A percentile compares a stretch with the other conserved stretches of the same genome.
Evolutionary conservation across 92 coral and sea anemone genomes (phyloP).

Genomic region (Metridium senile): DNA sequence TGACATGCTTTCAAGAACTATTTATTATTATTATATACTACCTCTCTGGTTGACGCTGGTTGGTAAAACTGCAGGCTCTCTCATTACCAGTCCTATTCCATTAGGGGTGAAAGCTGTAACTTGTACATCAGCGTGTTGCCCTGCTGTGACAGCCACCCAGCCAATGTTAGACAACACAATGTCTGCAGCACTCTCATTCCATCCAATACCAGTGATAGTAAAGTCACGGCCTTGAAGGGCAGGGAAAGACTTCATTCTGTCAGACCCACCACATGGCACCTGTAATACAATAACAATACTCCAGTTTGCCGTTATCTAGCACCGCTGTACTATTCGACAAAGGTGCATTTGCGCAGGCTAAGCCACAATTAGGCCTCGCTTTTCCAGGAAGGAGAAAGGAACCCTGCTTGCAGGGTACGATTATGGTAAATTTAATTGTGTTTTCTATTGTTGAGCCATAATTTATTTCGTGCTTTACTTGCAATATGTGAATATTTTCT

Average conservation of each 20-base stretch:
- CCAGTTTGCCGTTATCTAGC: no score
- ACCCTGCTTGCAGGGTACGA: no score
- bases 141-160: slow-evolving; percentile 97
- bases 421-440: no score
- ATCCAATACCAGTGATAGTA: slow-evolving; percentile 74
- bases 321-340: no score
- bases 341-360: no score
- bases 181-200: slow-evolving; percentile 94
- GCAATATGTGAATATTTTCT: no score
- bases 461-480: no score
- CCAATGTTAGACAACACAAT: slow-evolving; percentile 85
- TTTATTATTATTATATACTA: slow-evolving; percentile 20
- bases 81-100: slow-evolving; percentile 71
- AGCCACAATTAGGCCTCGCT: no score
- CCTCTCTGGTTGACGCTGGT: slow-evolving; percentile 89
- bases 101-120: slow-evolving; percentile 86
- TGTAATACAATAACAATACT: slow-evolving; percentile 19
- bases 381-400: no score
- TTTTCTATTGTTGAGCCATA: no score
- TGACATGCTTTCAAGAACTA: no score
- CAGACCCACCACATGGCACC: slow-evolving; percentile 70
- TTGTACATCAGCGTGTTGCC: slow-evolving; percentile 72
- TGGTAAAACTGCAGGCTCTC: slow-evolving; percentile 88
- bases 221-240: slow-evolving; percentile 65
- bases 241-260: slow-evolving; percentile 89